phyloP scores from a whole-genome alignment of 2,113 vertebrate genomes.

The Poicephalus gulielmi region DNA sequence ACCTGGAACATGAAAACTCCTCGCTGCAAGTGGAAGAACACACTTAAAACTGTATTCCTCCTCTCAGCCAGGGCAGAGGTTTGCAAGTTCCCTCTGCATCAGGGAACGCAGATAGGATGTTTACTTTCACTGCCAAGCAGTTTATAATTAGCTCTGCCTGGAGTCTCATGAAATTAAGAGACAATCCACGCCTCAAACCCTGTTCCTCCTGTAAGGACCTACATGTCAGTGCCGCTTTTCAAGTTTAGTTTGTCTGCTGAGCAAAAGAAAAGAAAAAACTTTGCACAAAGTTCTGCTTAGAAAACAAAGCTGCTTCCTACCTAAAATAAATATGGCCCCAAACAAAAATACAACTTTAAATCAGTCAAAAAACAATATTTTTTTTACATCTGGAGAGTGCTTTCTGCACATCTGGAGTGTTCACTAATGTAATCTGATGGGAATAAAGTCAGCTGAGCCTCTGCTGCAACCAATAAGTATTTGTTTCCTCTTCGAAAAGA shows the following conservation, averaged over 20 bases:
- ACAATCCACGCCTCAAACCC: neutral
- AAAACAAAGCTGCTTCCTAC: neutral
- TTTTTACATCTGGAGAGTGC: neutral
- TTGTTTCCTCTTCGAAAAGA: neutral
- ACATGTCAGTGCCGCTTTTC: neutral
- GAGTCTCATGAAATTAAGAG: neutral
- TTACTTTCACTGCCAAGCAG: neutral
- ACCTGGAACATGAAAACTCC: neutral
- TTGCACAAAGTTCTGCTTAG: neutral
- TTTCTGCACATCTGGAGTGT: neutral
- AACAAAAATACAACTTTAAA: neutral
- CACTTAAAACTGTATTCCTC: neutral
- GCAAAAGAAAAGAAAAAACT: neutral
- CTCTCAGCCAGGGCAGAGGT: neutral
- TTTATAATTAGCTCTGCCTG: conserved; percentile 45
- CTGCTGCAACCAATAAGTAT: neutral
- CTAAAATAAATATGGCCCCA: neutral
- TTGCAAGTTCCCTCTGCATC: neutral
- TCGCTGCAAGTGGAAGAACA: fast-evolving
- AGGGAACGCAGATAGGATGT: neutral
- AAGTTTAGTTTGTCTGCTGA: neutral
- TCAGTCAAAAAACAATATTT: neutral
- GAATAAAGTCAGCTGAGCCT: neutral
- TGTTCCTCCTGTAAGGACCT: neutral
- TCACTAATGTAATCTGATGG: neutral